phyloP scores from a whole-genome alignment of 2,113 vertebrate genomes.

The Cyanocitta stelleri region DNA sequence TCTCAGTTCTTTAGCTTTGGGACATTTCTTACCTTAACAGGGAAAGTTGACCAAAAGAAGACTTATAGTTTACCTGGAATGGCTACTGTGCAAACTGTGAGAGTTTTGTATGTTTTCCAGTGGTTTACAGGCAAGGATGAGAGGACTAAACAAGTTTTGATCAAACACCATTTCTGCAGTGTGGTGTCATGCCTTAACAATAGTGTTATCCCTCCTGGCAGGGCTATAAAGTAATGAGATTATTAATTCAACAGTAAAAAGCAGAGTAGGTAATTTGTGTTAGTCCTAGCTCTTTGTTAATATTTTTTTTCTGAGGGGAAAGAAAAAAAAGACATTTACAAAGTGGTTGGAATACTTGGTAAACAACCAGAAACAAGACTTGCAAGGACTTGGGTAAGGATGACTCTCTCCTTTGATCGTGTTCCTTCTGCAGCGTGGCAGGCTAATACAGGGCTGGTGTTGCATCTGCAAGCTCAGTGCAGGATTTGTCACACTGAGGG shows the following conservation, averaged over 20 bases:
- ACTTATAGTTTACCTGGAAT: not conserved
- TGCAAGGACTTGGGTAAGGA: not conserved
- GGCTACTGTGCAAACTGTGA: not conserved
- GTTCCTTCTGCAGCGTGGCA: not conserved
- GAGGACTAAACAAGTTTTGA: not conserved
- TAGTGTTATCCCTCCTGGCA: not conserved
- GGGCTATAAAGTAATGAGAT: not conserved
- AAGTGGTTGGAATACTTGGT: not conserved
- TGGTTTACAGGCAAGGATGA: not conserved
- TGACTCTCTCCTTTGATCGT: constrained; percentile 13
- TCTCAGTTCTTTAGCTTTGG: not conserved
- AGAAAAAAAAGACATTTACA: not conserved
- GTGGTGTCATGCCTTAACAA: not conserved
- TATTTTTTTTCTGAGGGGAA: not conserved
- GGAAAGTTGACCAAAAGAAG: not conserved
- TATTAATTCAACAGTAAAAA: not conserved
- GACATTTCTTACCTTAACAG: not conserved
- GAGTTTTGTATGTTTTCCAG: not conserved
- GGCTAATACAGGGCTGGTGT: not conserved
- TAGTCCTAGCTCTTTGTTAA: not conserved
- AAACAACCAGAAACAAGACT: not conserved
- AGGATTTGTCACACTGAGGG: not conserved
- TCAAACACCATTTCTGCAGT: not conserved
- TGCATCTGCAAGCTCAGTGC: not conserved
- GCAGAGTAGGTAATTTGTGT: not conserved